Evolutionary conservation across 2,113 vertebrate species (phyloP), one percentile per base, ranked within the genome.

Genomic region (Dasyprocta punctata): DNA sequence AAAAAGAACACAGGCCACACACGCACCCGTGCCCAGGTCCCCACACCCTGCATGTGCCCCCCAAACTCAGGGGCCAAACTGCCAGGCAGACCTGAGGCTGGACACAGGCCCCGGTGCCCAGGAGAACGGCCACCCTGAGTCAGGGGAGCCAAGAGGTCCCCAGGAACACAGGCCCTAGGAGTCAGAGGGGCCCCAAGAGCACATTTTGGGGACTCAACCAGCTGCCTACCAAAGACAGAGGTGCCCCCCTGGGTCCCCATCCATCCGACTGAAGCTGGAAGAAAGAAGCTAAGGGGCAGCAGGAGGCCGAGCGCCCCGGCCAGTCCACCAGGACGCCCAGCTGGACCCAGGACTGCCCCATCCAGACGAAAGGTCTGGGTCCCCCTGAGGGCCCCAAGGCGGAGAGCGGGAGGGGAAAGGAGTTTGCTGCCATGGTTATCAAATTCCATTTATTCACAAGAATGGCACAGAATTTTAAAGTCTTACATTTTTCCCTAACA

Each of bases 21-120:
- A 60, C 24, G 0, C 78, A 11, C 12, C 30, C 36, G n/a, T 4
- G 14, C 10, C 36, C 49, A 5, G 33, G 28, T 60, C 11, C 44
- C 22, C 7, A 12, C 5, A 17, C 7, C 36, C 4, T 22, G n/a
- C 44, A 26, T 6, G 3, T 20, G 13, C 36, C 77, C 20, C 56
- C 44, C 49, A 3, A 30, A 47, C 60, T 85, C 80, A 65, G 4
- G 41, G 67, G 20, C 14, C 10, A 28, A 41, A 24, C n/a, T 56
- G n/a, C 58, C n/a, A 41, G n/a, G n/a, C 67, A 41, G 69, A 22
- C 20, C 20, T 41, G 67, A 69, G 7, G 33, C 36, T 17, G 17
- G 7, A 4, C 28, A 52, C 0, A 4, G 1, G 2, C 36, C 80
- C 36, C 7, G 0, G 19, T 33, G 1, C 12, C 30, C 13, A 69